Conservation (phyloP, 2,888 invertebrate genomes). For the Tipula lateralis region DNA sequence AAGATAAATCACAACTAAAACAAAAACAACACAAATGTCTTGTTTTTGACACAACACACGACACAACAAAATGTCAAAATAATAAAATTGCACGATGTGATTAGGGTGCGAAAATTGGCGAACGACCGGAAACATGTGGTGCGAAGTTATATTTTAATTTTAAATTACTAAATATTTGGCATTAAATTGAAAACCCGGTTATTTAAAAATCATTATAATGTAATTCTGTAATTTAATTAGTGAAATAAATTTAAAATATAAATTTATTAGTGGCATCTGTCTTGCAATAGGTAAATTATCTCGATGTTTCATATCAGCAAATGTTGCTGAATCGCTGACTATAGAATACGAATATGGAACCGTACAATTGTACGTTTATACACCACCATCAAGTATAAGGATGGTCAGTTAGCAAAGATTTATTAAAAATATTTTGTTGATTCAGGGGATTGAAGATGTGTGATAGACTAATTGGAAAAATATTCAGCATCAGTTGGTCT, state of each 20-base stretch:
- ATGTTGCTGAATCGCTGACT: too few species aligned
- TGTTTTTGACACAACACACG: neutral
- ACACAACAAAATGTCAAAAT: neutral
- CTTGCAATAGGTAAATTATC: neutral
- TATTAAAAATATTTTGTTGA: too few species aligned
- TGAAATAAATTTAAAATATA: neutral
- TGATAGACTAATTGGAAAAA: too few species aligned
- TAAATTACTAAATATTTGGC: neutral
- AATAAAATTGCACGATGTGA: neutral
- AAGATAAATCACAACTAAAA: conserved; percentile 9
- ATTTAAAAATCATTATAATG: neutral
- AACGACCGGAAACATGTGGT: neutral
- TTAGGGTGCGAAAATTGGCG: neutral
- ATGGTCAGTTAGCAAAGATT: too few species aligned
- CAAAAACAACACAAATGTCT: neutral
- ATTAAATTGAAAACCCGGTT: neutral
- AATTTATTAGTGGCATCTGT: neutral
- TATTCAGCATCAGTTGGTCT: too few species aligned
- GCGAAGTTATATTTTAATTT: neutral
- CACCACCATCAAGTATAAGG: too few species aligned
- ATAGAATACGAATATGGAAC: too few species aligned
- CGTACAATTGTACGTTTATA: too few species aligned
- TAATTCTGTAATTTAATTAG: neutral
- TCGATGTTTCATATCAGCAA: too few species aligned
- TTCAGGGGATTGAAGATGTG: too few species aligned